Conservation (phyloP, 2,113 vertebrate genomes). For the Nipponia nippon region DNA sequence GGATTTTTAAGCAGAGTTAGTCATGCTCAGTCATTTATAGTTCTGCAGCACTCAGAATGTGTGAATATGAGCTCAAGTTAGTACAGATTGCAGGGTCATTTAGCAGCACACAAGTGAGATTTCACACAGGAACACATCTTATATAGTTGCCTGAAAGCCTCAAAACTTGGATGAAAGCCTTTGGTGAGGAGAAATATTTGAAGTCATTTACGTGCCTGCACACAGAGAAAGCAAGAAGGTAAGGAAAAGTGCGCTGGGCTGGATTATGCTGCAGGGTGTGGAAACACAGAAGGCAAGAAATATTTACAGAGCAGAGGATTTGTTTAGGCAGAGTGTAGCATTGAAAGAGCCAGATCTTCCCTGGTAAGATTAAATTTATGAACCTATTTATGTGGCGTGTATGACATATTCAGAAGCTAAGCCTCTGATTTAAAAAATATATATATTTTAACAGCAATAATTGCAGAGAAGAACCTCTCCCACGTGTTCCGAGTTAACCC, state of each 20-base stretch:
- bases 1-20: conserved; percentile 68
- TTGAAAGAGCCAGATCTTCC: not conserved
- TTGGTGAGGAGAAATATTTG: not conserved
- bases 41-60: conserved; percentile 27
- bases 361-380: not conserved
- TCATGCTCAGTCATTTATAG: conserved; percentile 65
- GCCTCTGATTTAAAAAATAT: not conserved
- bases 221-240: not conserved
- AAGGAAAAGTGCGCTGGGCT: not conserved
- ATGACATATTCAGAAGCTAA: not conserved
- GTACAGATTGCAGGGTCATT: conserved; percentile 49
- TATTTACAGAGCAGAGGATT: not conserved
- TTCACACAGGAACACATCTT: conserved; percentile 23
- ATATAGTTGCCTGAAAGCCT: not conserved
- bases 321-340: not conserved
- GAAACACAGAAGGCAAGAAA: not conserved
- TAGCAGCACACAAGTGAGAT: conserved; percentile 9
- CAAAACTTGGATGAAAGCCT: conserved; percentile 11
- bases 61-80: conserved; percentile 56
- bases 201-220: not conserved
- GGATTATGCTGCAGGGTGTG: not conserved
- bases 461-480: not conserved
- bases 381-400: not conserved
- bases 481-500: not conserved
- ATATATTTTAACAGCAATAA: not conserved